Percentiles rank a stretch among this genome's conserved stretches.
phyloP scores from a whole-genome alignment of 2,113 vertebrate genomes.

The Eulemur macaco region DNA sequence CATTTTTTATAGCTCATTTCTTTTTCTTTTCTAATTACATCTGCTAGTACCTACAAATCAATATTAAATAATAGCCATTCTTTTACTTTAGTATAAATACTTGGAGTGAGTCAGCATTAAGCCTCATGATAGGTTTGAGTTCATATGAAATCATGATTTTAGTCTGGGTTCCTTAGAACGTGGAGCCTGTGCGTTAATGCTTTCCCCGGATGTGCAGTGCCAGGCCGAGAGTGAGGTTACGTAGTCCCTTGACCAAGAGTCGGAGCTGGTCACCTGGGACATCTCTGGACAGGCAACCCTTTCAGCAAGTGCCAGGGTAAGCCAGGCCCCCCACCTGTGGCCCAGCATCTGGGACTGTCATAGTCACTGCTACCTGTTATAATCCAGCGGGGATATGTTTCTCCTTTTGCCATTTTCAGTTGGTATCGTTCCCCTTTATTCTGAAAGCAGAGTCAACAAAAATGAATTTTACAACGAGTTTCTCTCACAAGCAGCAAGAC shows the following conservation, averaged over 20 bases:
- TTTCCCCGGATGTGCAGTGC: too few species aligned
- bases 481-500: not conserved
- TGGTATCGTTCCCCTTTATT: not conserved
- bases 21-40: not conserved
- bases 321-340: not conserved
- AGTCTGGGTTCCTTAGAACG: not conserved
- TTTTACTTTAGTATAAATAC: not conserved
- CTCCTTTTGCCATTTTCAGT: not conserved
- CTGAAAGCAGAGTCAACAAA: not conserved
- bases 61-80: not conserved
- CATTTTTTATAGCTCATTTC: conserved; percentile 14
- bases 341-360: not conserved
- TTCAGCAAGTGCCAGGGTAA: not conserved
- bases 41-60: not conserved
- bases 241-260: not conserved
- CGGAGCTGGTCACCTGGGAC: not conserved
- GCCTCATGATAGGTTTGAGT: not conserved
- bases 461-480: not conserved
- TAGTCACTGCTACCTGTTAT: not conserved
- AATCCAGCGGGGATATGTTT: not conserved
- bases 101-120: not conserved
- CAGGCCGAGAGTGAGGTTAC: not conserved
- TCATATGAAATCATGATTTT: not conserved
- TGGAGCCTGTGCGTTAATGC: not conserved
- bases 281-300: not conserved